phyloP scores from a whole-genome alignment of 2,888 invertebrate genomes.

The Hydrotaea diabolus region DNA sequence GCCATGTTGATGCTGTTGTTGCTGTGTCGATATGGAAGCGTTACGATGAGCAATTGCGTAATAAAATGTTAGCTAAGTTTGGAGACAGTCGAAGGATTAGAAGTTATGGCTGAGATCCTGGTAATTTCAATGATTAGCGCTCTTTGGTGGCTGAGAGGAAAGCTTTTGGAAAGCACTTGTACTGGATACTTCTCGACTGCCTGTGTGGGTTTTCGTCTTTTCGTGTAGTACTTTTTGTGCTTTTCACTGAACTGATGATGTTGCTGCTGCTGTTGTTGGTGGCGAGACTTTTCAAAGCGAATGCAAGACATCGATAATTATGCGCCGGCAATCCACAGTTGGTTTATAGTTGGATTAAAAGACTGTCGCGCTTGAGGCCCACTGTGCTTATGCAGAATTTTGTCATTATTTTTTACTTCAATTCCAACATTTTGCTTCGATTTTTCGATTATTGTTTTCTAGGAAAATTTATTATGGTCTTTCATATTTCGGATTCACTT shows the following conservation, averaged over 20 bases:
- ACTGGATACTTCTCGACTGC: background rate
- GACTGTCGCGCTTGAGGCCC: constrained; percentile 20
- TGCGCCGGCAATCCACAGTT: background rate
- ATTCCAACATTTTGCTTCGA: background rate
- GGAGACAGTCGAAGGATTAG: background rate
- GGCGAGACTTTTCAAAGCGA: constrained; percentile 35
- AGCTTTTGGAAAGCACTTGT: constrained; percentile 5
- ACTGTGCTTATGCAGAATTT: background rate
- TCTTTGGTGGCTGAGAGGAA: constrained; percentile 39
- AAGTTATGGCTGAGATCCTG: constrained; percentile 63
- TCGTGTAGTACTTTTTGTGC: constrained; percentile 8
- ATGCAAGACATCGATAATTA: constrained; percentile 69
- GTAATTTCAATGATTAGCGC: constrained; percentile 51
- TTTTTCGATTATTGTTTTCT: background rate
- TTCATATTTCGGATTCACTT: background rate
- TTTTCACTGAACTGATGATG: constrained; percentile 34
- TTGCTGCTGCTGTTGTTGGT: constrained; percentile 29
- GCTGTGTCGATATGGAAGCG: background rate
- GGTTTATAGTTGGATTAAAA: background rate
- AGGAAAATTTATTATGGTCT: background rate
- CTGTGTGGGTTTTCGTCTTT: background rate
- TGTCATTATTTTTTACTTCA: background rate
- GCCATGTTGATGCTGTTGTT: constrained; percentile 25
- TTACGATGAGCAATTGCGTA: constrained; percentile 28
- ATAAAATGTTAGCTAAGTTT: constrained; percentile 68